These are phyloP conservation scores for Drosophila serrata DNA, from an alignment of 1,140 invertebrate species.

Conservation along the genomic window DNA sequence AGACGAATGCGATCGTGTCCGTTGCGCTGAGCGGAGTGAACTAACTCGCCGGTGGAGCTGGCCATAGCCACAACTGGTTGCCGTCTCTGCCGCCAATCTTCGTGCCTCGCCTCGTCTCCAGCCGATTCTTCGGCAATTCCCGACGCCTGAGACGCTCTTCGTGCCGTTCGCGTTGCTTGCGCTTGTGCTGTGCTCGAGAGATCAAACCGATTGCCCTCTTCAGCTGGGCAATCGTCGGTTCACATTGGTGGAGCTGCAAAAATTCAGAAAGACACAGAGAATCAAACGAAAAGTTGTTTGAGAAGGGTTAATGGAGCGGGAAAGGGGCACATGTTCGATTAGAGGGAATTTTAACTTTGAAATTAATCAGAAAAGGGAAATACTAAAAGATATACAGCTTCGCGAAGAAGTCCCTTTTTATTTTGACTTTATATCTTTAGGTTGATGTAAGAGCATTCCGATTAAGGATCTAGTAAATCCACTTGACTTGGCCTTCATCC, in stretches of 20 bases:
- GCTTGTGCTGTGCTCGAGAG: conserved; percentile 67
- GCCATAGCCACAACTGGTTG: conserved; percentile 58
- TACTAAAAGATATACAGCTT: too few species aligned
- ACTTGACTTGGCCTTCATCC: too few species aligned
- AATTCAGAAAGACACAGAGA: conserved; percentile 10
- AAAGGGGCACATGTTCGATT: background rate
- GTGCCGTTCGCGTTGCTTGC: conserved; percentile 60
- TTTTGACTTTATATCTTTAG: background rate
- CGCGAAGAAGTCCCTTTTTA: background rate
- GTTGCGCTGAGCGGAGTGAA: conserved; percentile 73
- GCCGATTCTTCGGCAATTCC: conserved; percentile 43
- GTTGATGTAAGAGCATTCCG: background rate
- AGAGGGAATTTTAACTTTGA: conserved; percentile 5
- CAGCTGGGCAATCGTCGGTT: conserved; percentile 75
- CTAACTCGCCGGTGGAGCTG: conserved; percentile 77
- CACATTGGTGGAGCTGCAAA: conserved; percentile 66
- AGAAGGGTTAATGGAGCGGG: background rate
- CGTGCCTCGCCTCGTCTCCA: conserved; percentile 26
- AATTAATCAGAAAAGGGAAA: background rate
- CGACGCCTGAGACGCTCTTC: conserved; percentile 58
- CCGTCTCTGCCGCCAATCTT: conserved; percentile 24
- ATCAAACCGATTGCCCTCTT: conserved; percentile 75
- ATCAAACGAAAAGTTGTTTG: background rate
- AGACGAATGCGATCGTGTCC: conserved; percentile 86
- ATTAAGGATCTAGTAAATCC: too few species aligned